Percentiles rank a stretch among this genome's conserved stretches.
phyloP scores from a whole-genome alignment of 1,140 invertebrate species.

The Spodoptera frugiperda region DNA sequence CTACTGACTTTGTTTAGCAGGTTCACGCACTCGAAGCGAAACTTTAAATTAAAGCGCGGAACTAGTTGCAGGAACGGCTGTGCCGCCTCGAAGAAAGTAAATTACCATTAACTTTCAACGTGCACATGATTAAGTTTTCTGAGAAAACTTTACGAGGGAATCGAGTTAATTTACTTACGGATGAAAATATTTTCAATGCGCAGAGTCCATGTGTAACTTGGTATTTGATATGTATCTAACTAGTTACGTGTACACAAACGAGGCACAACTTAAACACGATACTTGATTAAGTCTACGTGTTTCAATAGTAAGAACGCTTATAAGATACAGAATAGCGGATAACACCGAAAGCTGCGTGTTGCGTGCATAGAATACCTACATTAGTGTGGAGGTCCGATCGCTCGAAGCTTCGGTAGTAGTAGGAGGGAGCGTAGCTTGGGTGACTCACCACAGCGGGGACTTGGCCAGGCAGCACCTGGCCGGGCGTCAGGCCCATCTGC shows the following conservation, averaged over 20 bases:
- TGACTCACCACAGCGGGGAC: constrained; percentile 95
- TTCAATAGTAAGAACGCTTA: constrained; percentile 70
- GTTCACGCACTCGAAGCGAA: constrained; percentile 54
- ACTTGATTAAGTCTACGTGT: constrained; percentile 68
- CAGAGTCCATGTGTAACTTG: constrained; percentile 22
- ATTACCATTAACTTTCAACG: constrained; percentile 61
- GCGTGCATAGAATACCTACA: constrained; percentile 76
- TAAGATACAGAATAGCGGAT: constrained; percentile 68
- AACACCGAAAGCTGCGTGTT: constrained; percentile 83
- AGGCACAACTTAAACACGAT: constrained; percentile 76
- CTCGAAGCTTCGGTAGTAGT: constrained; percentile 71
- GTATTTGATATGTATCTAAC: constrained; percentile 40
- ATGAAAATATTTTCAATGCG: constrained; percentile 49
- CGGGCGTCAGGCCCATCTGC: constrained; percentile 96
- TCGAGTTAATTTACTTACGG: constrained; percentile 54
- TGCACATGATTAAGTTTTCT: constrained; percentile 57
- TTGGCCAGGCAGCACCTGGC: constrained; percentile 96
- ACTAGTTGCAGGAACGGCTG: constrained; percentile 50
- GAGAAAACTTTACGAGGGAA: constrained; percentile 52
- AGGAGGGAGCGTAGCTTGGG: constrained; percentile 39
- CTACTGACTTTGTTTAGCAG: constrained; percentile 41
- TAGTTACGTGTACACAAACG: constrained; percentile 41
- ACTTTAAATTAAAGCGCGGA: constrained; percentile 65
- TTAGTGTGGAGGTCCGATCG: constrained; percentile 77
- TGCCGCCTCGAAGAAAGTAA: constrained; percentile 57